phyloP scores from a whole-genome alignment of 2,888 invertebrate species.

The Dryobotodes eremita region DNA sequence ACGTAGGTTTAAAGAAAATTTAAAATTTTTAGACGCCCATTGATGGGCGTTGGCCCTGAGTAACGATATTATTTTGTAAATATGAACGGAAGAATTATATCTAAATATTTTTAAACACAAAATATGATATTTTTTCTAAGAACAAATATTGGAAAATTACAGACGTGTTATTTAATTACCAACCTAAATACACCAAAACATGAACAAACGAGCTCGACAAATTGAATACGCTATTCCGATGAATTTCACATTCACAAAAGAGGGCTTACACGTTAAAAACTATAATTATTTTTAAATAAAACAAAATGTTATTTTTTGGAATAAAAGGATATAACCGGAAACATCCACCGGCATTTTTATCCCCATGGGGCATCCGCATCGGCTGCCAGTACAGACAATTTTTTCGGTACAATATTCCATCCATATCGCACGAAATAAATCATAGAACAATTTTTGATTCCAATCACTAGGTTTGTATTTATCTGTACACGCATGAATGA shows the following conservation, averaged over 20 bases:
- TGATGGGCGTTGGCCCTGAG: background rate
- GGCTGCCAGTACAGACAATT: slow-evolving; percentile 5
- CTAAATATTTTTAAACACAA: background rate
- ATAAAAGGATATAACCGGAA: slow-evolving; percentile 22
- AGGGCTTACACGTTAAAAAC: slow-evolving; percentile 12
- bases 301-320: slow-evolving; percentile 29
- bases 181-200: background rate
- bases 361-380: slow-evolving; percentile 19
- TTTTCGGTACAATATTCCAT: slow-evolving; percentile 43
- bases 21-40: background rate
- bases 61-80: background rate
- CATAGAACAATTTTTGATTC: slow-evolving; percentile 60
- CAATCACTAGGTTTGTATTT: slow-evolving; percentile 49
- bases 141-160: slow-evolving; percentile 1
- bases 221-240: slow-evolving; percentile 21
- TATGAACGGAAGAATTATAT: background rate
- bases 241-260: slow-evolving; percentile 18
- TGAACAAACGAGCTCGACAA: slow-evolving; percentile 2
- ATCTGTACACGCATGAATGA: slow-evolving; percentile 49
- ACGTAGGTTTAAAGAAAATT: background rate
- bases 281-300: slow-evolving; percentile 27
- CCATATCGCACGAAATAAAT: slow-evolving; percentile 33
- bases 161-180: background rate
- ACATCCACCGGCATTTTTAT: slow-evolving; percentile 37
- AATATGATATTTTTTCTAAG: background rate